Evolutionary conservation across 2,797 vertebrate species (phyloP).

Genomic region (Calcarius lapponicus): DNA sequence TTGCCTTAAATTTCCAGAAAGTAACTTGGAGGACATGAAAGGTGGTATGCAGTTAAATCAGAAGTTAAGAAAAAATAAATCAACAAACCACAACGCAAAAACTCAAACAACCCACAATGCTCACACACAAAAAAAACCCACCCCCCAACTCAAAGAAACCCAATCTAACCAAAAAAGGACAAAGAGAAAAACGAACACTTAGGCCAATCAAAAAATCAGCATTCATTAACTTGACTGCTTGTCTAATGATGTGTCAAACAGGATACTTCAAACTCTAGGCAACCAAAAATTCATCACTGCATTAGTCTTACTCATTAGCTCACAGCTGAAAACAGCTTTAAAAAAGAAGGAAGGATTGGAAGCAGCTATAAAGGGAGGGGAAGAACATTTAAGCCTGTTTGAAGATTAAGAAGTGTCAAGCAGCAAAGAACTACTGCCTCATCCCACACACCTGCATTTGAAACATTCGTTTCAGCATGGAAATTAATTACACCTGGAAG

Average conservation of each 20-base stretch:
- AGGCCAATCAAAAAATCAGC: background rate
- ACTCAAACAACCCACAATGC: background rate
- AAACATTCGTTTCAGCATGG: background rate
- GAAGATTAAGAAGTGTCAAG: slow-evolving; percentile 62
- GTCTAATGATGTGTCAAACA: background rate
- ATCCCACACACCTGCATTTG: slow-evolving; percentile 42
- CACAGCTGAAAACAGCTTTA: slow-evolving; percentile 48
- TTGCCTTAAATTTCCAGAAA: background rate
- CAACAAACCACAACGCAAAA: background rate
- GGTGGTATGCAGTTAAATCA: background rate
- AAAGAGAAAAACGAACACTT: background rate
- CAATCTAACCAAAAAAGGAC: background rate
- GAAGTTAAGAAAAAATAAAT: background rate
- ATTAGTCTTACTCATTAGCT: slow-evolving; percentile 26
- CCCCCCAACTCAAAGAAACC: background rate
- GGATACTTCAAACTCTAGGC: background rate
- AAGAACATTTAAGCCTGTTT: slow-evolving; percentile 59
- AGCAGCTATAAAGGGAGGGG: slow-evolving; percentile 38
- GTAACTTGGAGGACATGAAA: background rate
- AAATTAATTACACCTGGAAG: slow-evolving; percentile 39
- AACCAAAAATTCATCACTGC: slow-evolving; percentile 29
- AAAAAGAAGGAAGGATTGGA: slow-evolving; percentile 49
- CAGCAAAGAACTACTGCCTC: slow-evolving; percentile 31
- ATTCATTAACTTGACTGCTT: background rate
- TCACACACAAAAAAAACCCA: no score